Conservation (phyloP, 2,797 vertebrate genomes). For the Rhinella marina region DNA sequence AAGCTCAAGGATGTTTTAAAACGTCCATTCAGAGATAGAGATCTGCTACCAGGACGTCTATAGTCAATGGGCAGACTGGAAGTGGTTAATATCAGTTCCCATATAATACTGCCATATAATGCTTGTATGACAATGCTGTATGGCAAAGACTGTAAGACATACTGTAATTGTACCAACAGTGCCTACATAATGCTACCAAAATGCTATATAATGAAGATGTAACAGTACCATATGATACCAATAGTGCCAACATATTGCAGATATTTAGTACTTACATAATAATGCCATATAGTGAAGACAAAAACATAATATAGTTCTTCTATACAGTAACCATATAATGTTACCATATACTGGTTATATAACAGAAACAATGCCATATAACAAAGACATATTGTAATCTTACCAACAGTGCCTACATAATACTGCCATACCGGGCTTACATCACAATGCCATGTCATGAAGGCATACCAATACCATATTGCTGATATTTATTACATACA, state of each 20-base stretch:
- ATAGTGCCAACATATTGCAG: too few relatives aligned
- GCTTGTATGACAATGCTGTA: background rate
- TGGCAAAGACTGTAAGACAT: too few relatives aligned
- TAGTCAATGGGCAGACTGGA: too few relatives aligned
- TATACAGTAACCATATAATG: background rate
- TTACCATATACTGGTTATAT: background rate
- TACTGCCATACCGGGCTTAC: background rate
- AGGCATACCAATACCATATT: background rate
- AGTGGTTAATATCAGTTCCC: background rate
- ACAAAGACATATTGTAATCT: background rate
- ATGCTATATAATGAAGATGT: too few relatives aligned
- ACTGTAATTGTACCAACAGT: too few relatives aligned
- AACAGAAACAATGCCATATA: background rate
- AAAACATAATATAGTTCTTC: background rate
- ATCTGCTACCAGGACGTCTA: too few relatives aligned
- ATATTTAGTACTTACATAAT: too few relatives aligned
- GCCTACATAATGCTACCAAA: too few relatives aligned
- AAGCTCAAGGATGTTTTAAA: too few relatives aligned
- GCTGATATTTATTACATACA: background rate
- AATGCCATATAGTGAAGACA: background rate
- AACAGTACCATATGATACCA: too few relatives aligned
- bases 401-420: background rate
- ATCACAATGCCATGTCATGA: background rate
- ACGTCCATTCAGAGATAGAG: too few relatives aligned
- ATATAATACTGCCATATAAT: background rate